Evolutionary conservation across 2,888 invertebrate genomes (phyloP), one percentile per base, ranked within the genome.

Genomic region (Prenolepis imparis): DNA sequence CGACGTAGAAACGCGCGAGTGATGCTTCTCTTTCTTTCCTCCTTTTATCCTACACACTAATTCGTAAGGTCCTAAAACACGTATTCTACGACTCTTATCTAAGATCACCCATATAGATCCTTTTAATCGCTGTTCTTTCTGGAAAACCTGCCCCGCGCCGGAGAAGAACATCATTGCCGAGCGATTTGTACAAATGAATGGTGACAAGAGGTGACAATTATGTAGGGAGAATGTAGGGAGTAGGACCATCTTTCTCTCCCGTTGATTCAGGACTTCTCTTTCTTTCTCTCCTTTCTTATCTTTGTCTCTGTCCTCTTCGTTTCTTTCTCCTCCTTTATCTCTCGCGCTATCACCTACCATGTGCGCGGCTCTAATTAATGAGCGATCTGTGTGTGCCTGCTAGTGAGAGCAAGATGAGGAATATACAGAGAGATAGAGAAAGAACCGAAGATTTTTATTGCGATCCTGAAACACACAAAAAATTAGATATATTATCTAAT

Each of bases 161-260:
- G 74, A n/a, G n/a, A 52, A 15, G 12, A 32, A 68, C 83, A 82
- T 87, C 83, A 84, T 87, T 88, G 73, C 59, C 63, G 81, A 77
- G 61, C 87, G 87, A 87, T 84, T 85, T 77, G 72, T 82, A 86
- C 82, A 89, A 92, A 91, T 86, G 87, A 86, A 91, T 85, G 85
- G 83, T 90, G 92, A 92, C 91, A 90, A 86, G 86, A 87, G 87
- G 88, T 91, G 92, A 92, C 91, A 91, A 92, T 92, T 90, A 92
- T 90, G 90, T 90, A 52, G n/a, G n/a, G 48, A 1, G 85, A 90
- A 85, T 67, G 74, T 70, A 90, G 87, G 87, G 88, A 88, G 82
- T 88, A 87, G 52, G 82, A 86, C 55, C 44, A 21, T 77, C 55
- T 66, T 18, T 12, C 9, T 55, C 67, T n/a, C 24, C 1, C 18